Evolutionary conservation across 2,888 invertebrate species (phyloP), one percentile per base, ranked within the genome.

Genomic region (Agapostemon virescens): DNA sequence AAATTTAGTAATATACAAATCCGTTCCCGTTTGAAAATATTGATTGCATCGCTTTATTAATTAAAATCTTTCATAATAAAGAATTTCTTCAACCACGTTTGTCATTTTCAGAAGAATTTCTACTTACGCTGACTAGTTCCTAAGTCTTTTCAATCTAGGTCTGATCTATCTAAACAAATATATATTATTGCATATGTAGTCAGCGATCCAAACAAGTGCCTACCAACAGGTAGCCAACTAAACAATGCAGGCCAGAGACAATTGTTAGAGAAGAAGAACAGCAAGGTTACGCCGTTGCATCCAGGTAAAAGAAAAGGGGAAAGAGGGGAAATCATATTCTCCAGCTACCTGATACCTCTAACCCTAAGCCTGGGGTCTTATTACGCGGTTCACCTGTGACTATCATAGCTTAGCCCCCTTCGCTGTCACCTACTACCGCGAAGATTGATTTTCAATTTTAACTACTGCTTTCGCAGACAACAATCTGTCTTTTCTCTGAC

Each of bases 261-360:
- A 52, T 52, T 52, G 52, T 23, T 13, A 5, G 13, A 26, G 23
- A 1, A 40, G 38, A 40, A 26, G 52, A 13, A 15, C 5, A 52
- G 15, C 52, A 13, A 52, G 23, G 13, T 52, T 26, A 52, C 52
- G 52, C 45, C 45, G 66, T 36, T 58, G 55, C 40, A 40, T 64
- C 55, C 49, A 66, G 71, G 55, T 61, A 49, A 79, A 80, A 75
- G 79, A 78, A 77, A 70, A 69, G 66, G 74, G 79, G 30, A 70
- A 79, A 82, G 80, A 64, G 79, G 72, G 80, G 74, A 81, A 82
- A 83, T 78, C 83, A 80, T 82, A 68, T 81, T 84, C 76, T 52
- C 45, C 30, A 58, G 88, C 88, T 88, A 88, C 86, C 87, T 85
- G 86, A 88, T 87, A 87, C 86, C 85, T 87, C 82, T 85, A 74